Evolutionary conservation across 2,797 vertebrate species (phyloP).

Genomic region (Varecia variegata): DNA sequence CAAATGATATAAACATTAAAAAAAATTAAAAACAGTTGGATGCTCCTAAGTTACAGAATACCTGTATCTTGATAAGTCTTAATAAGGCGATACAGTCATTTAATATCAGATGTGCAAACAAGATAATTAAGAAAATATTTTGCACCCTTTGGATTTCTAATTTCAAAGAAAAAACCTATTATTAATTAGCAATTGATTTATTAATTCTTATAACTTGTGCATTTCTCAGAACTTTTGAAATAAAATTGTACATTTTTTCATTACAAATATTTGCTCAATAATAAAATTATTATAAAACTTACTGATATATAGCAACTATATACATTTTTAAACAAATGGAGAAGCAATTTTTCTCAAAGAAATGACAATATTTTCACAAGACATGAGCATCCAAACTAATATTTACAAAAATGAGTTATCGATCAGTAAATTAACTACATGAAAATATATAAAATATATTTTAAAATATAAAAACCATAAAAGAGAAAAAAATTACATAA

Average conservation of each 20-base stretch:
- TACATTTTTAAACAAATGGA: slow-evolving; percentile 25
- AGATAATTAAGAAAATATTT: slow-evolving; percentile 7
- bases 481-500: background rate
- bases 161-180: slow-evolving; percentile 1
- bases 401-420: background rate
- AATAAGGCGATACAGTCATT: background rate
- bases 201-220: background rate
- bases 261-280: slow-evolving; percentile 35
- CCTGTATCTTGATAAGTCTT: background rate
- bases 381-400: slow-evolving; percentile 13
- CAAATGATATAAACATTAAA: no score
- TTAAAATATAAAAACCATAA: slow-evolving; percentile 10
- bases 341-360: slow-evolving; percentile 34
- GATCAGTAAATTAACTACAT: background rate
- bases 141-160: background rate
- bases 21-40: background rate
- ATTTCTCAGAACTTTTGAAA: background rate
- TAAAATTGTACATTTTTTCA: background rate
- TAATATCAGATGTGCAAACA: background rate
- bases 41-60: background rate
- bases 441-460: background rate
- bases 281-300: slow-evolving; percentile 28
- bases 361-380: slow-evolving; percentile 25
- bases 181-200: background rate
- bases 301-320: background rate